Evolutionary conservation across 23 tunicate genomes (phyloP), one percentile per base, ranked within the genome.

Genomic region (Botrylloides violaceus): DNA sequence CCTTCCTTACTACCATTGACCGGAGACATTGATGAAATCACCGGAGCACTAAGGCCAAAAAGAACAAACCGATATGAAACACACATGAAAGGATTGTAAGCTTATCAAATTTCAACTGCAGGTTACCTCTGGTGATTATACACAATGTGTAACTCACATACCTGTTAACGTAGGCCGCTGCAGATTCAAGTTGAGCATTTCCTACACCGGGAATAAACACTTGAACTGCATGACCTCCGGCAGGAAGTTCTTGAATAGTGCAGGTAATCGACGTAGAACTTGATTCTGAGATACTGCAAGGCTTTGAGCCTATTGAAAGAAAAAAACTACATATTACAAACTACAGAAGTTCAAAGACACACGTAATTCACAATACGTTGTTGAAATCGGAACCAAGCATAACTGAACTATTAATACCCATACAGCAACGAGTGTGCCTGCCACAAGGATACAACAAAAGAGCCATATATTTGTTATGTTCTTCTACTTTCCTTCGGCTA

Each of bases 1-100:
- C 94, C 94, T 6, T 75, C 68, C 0, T 47, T 49, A 61, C 94
- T 80, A 2, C 94, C 94, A 32, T 47, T 66, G 0, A 6, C 43
- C 34, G 94, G 94, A 29, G 85, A 22, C 34, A 86, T 38, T 9
- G 70, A 48, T 34, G 58, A 30, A 15, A 87, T 64, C 19, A 43
- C 26, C 7, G 74, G 0, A 68, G 74, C 32, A 25, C 58, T 68
- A n/a, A 21, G 18, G 24, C n/a, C n/a, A n/a, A n/a, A n/a, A n/a
- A n/a, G n/a, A n/a, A n/a, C n/a, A n/a, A n/a, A n/a, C n/a, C n/a
- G n/a, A n/a, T n/a, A n/a, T n/a, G n/a, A n/a, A n/a, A n/a, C n/a
- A n/a, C n/a, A n/a, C n/a, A n/a, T n/a, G n/a, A n/a, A n/a, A n/a
- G n/a, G n/a, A n/a, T n/a, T n/a, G n/a, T n/a, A n/a, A n/a, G n/a